phyloP scores from a whole-genome alignment of 23 tunicate species.

The Halocynthia roretzi region DNA sequence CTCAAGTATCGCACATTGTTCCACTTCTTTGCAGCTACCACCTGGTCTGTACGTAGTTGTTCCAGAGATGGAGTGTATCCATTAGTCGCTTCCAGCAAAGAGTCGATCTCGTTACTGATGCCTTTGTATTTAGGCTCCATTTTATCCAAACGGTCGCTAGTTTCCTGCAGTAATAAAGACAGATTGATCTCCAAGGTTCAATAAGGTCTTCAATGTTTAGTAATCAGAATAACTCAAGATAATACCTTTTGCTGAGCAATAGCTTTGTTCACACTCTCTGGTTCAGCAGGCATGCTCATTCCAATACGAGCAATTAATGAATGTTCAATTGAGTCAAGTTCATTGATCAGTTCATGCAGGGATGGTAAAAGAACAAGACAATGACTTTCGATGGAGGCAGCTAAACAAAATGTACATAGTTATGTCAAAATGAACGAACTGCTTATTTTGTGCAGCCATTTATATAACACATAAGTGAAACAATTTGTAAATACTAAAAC shows the following conservation, averaged over 20 bases:
- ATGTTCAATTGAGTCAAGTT: constrained; percentile 49
- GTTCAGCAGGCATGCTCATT: constrained; percentile 45
- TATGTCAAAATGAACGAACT: too few relatives aligned
- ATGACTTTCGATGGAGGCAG: constrained; percentile 20
- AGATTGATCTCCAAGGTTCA: too few relatives aligned
- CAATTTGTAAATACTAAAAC: too few relatives aligned
- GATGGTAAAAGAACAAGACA: constrained; percentile 5
- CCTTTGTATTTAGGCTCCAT: constrained; percentile 20
- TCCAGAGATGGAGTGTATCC: constrained; percentile 1
- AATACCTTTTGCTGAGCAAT: constrained; percentile 60
- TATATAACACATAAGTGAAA: neutral
- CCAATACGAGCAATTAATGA: constrained; percentile 49
- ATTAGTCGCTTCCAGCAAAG: neutral
- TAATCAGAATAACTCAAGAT: neutral
- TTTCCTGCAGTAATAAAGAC: neutral
- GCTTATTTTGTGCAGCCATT: neutral
- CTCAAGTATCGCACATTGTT: constrained; percentile 6
- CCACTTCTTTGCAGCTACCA: constrained; percentile 19
- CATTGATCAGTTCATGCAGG: constrained; percentile 27
- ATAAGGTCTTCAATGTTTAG: neutral
- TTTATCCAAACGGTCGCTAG: constrained; percentile 4
- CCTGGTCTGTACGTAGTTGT: neutral
- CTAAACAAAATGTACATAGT: constrained; percentile 15
- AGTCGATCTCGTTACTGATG: constrained; percentile 5
- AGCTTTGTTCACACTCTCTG: constrained; percentile 42